Evolutionary conservation across 2,113 vertebrate genomes (phyloP), one percentile per base, ranked within the genome.

Genomic region (Lanius ludovicianus): DNA sequence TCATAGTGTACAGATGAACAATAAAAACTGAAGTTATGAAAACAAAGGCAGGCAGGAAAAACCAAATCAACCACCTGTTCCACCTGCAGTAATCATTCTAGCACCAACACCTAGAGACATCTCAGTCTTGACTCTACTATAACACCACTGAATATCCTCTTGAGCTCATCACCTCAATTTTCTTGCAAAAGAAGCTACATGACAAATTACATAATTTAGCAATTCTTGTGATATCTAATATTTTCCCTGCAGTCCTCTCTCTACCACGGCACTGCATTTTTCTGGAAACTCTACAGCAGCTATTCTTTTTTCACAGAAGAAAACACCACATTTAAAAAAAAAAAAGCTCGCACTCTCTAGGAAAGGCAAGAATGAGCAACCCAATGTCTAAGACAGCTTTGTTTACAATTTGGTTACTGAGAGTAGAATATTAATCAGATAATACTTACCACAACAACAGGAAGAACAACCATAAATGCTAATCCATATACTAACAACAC

Each of bases 381-480:
- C 39, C 46, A 33, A 23, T 6, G 18, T 44, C 28, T 37, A 55
- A 59, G 24, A 63, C 13, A 90, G 47, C 35, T 80, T 60, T 50
- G 35, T 39, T 87, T 70, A 65, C 41, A 65, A 18, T 19, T 63
- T 68, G 42, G 41, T 87, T 91, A 84, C 21, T 64, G n/a, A 63
- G 19, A 10, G 24, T 2, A 71, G 44, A 82, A 73, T 24, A 85
- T 60, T 33, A 41, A 63, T 83, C 10, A 94, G 53, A 33, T 56
- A 92, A 49, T 92, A 98, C 99, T 98, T 97, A 99, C 99, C 98
- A 99, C 99, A 78, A 99, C 99, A 83, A 99, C 99, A 50, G 99
- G 99, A 93, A 99, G 99, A 95, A 99, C 99, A 95, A 99, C 99
- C 99, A 99, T 99, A 79, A 99, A 99, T n/a, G 99, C 99, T 84